Conservation (phyloP, 2,888 invertebrate species). For the Cecidostiba fungosa region DNA sequence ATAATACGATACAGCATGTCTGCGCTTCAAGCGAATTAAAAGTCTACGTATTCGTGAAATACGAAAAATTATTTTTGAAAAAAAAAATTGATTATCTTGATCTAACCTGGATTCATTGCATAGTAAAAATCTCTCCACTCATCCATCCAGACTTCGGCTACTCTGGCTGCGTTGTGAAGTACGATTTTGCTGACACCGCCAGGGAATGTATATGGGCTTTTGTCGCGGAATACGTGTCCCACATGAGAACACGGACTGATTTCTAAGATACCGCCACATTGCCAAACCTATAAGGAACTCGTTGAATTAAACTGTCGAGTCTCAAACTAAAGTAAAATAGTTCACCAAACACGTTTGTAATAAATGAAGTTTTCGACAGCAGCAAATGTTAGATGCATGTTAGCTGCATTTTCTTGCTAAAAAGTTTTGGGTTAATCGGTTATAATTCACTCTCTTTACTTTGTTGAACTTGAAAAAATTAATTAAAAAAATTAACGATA, state of each 20-base stretch:
- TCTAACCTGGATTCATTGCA: slow-evolving; percentile 98
- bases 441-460: not conserved
- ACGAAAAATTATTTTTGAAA: slow-evolving; percentile 32
- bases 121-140: slow-evolving; percentile 99
- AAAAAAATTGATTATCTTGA: slow-evolving; percentile 49
- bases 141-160: slow-evolving; percentile 99
- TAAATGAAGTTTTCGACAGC: slow-evolving; percentile 47
- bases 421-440: not conserved
- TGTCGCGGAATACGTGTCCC: slow-evolving; percentile 98
- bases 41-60: slow-evolving; percentile 44
- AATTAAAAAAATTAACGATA: not conserved
- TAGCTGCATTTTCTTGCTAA: slow-evolving; percentile 14
- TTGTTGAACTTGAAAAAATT: not conserved
- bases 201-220: slow-evolving; percentile 99
- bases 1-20: slow-evolving; percentile 45
- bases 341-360: slow-evolving; percentile 62
- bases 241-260: slow-evolving; percentile 98
- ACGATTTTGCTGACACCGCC: slow-evolving; percentile 98
- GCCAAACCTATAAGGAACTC: slow-evolving; percentile 90
- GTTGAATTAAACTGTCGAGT: slow-evolving; percentile 61
- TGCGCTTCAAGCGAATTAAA: slow-evolving; percentile 53
- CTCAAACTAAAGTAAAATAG: slow-evolving; percentile 51
- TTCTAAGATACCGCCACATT: slow-evolving; percentile 97
- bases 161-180: slow-evolving; percentile 98
- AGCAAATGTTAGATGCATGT: slow-evolving; percentile 15